Conservation (phyloP, 2,113 vertebrate genomes). For the Cyanoderma ruficeps region DNA sequence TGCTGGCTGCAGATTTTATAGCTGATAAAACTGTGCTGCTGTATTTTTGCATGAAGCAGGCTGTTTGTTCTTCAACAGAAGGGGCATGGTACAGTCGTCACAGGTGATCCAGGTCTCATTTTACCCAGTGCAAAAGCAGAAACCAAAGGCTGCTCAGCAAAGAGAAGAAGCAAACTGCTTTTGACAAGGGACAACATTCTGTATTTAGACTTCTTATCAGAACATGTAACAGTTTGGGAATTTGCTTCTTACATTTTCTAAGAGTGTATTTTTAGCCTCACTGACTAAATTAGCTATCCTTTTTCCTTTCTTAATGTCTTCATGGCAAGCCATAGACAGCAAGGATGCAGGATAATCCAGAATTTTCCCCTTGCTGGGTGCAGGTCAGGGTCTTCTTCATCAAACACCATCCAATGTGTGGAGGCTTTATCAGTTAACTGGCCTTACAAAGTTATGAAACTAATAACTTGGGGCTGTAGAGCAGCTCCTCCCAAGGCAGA, state of each 20-base stretch:
- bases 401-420: background rate
- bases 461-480: background rate
- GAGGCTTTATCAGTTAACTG: background rate
- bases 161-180: slow-evolving; percentile 3
- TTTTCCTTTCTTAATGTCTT: background rate
- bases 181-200: background rate
- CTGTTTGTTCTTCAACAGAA: background rate
- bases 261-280: background rate
- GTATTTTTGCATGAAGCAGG: background rate
- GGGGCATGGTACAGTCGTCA: background rate
- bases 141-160: background rate
- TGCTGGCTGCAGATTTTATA: background rate
- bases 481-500: background rate
- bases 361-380: background rate
- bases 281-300: background rate
- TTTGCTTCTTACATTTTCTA: background rate
- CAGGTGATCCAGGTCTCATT: background rate
- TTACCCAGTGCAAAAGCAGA: background rate
- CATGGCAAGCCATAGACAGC: background rate
- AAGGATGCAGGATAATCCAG: background rate
- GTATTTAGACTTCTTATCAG: background rate
- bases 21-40: background rate
- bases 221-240: background rate
- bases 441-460: background rate
- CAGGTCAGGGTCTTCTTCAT: background rate